Base-by-base conservation (phyloP, 1,140 invertebrate genomes). In the Contarinia nasturtii region DNA sequence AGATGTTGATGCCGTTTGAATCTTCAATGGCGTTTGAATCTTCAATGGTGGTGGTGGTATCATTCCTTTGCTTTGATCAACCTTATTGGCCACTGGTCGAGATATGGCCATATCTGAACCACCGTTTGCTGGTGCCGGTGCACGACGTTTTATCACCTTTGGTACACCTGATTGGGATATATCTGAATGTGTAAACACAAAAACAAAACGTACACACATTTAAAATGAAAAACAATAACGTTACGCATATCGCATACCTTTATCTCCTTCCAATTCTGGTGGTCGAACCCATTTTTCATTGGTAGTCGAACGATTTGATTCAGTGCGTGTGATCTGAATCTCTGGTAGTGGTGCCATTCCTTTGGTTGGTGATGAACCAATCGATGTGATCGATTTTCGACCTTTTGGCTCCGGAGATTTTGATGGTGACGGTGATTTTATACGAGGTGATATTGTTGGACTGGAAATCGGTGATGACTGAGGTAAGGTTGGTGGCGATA, bases 91-190 rank as follows among this genome's bases (percentile, higher is more conserved):
- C 3, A 63, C 58, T 3, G 66, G 67, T 48, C 66, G 57, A 12
- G 63, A 59, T 0, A 68, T 57, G 1, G 60, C 55, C 43, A 64
- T 59, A 18, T 40, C 37, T 4, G 4, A 7, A 18, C 17, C 37
- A 33, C 60, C 51, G 19, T 50, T 45, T 12, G 50, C 48, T 14
- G 60, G 53, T 11, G 53, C 52, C 8, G 63, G 58, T 7, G 65
- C 53, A 51, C 69, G 70, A 38, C 64, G 58, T 52, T 70, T 70
- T 46, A 69, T 63, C 3, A 69, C 65, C 46, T 66, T 66, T 1
- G 68, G 67, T n/a, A 65, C 66, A 17, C 51, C 27, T 27, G 27
- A n/a, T n/a, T n/a, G n/a, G n/a, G n/a, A n/a, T n/a, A n/a, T n/a
- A n/a, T n/a, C n/a, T n/a, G n/a, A n/a, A n/a, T n/a, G n/a, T n/a